phyloP scores from a whole-genome alignment of 1,140 invertebrate genomes.

The Ctenoplectra terminalis region DNA sequence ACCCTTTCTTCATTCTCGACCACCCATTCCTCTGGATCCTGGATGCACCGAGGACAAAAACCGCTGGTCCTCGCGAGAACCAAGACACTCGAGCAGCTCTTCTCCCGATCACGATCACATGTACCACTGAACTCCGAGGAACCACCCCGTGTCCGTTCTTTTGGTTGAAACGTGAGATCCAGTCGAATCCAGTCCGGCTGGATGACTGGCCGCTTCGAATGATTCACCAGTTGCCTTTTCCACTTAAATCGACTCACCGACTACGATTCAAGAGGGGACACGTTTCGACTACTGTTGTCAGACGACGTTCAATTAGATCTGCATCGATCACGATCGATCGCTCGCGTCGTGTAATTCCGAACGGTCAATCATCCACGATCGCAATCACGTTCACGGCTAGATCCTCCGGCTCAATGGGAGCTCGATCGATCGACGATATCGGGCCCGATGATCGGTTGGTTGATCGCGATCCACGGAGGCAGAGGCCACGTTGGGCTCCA shows the following conservation, averaged over 20 bases:
- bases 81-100: constrained; percentile 10
- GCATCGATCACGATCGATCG: constrained; percentile 35
- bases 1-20: constrained; percentile 46
- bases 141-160: constrained; percentile 20
- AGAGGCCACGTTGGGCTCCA: constrained; percentile 41
- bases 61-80: constrained; percentile 25
- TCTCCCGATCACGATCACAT: constrained; percentile 35
- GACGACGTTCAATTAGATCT: constrained; percentile 18
- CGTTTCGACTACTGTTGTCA: background rate
- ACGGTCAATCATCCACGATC: constrained; percentile 22
- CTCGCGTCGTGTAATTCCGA: background rate
- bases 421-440: constrained; percentile 16
- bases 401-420: constrained; percentile 8
- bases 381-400: constrained; percentile 18
- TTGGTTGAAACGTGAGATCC: constrained; percentile 17
- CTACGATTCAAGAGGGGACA: background rate
- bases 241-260: background rate
- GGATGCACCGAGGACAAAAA: constrained; percentile 4
- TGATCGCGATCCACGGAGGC: constrained; percentile 42
- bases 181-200: constrained; percentile 20
- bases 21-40: constrained; percentile 11
- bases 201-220: background rate
- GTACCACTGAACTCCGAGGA: constrained; percentile 42
- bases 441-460: constrained; percentile 8
- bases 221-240: constrained; percentile 1